phyloP scores from a whole-genome alignment of 2,797 vertebrate genomes.

The Pyrocephalus nanus region DNA sequence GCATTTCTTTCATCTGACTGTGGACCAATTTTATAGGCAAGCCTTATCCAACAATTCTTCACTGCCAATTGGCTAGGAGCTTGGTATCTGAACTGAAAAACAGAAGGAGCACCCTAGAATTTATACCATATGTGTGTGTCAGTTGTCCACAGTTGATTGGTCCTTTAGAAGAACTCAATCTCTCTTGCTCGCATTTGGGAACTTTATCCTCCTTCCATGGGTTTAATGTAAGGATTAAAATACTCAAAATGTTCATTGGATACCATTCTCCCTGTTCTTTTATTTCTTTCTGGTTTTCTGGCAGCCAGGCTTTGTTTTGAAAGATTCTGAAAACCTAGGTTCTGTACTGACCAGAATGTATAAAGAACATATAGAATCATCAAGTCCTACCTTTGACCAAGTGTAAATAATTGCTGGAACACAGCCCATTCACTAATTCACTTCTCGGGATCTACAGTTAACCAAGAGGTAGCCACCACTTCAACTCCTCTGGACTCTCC shows the following conservation, averaged over 20 bases:
- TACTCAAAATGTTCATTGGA: neutral
- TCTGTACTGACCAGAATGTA: neutral
- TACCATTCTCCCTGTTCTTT: neutral
- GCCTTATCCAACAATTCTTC: neutral
- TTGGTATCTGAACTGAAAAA: neutral
- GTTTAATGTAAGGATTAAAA: neutral
- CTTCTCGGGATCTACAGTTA: neutral
- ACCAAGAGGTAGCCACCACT: neutral
- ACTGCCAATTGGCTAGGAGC: neutral
- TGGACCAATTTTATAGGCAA: neutral
- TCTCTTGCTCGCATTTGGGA: neutral
- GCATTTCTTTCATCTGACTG: neutral
- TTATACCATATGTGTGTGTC: neutral
- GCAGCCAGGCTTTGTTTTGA: neutral
- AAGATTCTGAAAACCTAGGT: neutral
- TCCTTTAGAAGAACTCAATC: neutral
- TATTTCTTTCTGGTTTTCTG: neutral
- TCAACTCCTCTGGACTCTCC: neutral
- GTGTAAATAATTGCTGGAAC: neutral
- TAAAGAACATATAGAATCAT: neutral
- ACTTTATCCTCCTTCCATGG: neutral
- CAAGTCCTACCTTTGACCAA: fast-evolving
- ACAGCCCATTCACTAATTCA: neutral
- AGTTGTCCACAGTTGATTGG: neutral
- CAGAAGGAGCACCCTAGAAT: neutral